phyloP scores from a whole-genome alignment of 2,888 invertebrate genomes.

The Pammene fasciana region DNA sequence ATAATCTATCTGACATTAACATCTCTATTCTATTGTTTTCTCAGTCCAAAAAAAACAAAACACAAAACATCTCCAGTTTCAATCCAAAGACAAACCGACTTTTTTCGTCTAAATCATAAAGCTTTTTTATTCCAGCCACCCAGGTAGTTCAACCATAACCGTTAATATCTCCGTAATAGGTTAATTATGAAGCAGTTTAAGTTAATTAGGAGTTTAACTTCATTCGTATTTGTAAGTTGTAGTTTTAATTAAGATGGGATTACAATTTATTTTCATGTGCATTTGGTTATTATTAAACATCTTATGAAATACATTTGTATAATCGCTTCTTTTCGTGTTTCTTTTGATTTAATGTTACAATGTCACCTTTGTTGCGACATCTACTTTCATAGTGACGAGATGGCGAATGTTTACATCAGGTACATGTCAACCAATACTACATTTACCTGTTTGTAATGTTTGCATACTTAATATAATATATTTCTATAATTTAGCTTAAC shows the following conservation, averaged over 20 bases:
- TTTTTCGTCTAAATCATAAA: slow-evolving; percentile 1
- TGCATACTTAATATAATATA: no score
- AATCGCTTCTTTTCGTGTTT: no score
- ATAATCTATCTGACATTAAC: background rate
- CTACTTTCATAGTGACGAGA: no score
- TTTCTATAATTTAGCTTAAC: no score
- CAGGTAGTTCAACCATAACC: slow-evolving; percentile 31
- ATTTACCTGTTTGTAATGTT: no score
- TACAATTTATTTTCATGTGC: slow-evolving; percentile 16
- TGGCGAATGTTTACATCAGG: no score
- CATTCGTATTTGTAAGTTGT: slow-evolving; percentile 7
- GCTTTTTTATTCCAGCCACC: slow-evolving; percentile 15
- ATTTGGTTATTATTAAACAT: no score
- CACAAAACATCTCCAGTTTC: slow-evolving; percentile 18
- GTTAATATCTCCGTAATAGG: slow-evolving; percentile 35
- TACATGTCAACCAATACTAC: no score
- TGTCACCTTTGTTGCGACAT: no score
- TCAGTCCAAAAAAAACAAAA: background rate
- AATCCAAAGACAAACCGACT: slow-evolving; percentile 12
- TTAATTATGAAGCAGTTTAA: slow-evolving; percentile 43
- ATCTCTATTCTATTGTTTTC: slow-evolving; percentile 9
- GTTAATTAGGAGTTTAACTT: slow-evolving; percentile 37
- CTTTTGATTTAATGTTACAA: no score
- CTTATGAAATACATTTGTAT: no score
- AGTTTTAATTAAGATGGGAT: slow-evolving; percentile 6